A percentile compares a stretch with the other conserved stretches of the same genome.
Evolutionary conservation across 2,888 invertebrate species (phyloP).

Genomic region (Hemistola chrysoprasaria): DNA sequence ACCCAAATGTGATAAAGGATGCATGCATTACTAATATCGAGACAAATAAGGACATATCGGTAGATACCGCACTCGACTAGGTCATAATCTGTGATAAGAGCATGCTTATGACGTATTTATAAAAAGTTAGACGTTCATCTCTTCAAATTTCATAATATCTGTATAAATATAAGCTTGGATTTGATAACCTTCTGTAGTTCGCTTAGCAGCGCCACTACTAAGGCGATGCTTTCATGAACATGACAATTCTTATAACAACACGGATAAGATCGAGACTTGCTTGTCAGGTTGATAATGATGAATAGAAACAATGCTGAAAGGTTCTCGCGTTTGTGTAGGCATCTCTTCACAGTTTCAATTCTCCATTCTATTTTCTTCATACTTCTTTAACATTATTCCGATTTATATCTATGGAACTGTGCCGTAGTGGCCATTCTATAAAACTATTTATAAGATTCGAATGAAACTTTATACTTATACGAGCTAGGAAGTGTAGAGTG

Average conservation of each 20-base stretch:
- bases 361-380: conserved; percentile 6
- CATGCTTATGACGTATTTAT: conserved; percentile 73
- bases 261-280: too few relatives aligned
- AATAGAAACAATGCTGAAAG: neutral
- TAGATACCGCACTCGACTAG: conserved; percentile 63
- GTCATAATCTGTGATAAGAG: conserved; percentile 78
- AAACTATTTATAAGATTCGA: conserved; percentile 37
- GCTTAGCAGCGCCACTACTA: conserved; percentile 60
- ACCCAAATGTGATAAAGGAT: conserved; percentile 27
- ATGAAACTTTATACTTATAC: conserved; percentile 22
- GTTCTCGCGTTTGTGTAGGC: neutral
- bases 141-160: conserved; percentile 51
- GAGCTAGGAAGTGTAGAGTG: conserved; percentile 43
- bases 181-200: conserved; percentile 77
- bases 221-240: neutral
- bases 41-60: conserved; percentile 66
- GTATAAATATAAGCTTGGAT: conserved; percentile 70
- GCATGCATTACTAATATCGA: conserved; percentile 33
- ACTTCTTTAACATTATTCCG: conserved; percentile 8
- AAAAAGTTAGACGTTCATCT: conserved; percentile 40
- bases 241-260: too few relatives aligned
- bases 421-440: conserved; percentile 68
- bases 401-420: conserved; percentile 38
- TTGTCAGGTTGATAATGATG: too few relatives aligned
- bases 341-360: conserved; percentile 11